Conservation (phyloP, 35 echinoderm and acorn worm species). For the Holothuria glaberrima region DNA sequence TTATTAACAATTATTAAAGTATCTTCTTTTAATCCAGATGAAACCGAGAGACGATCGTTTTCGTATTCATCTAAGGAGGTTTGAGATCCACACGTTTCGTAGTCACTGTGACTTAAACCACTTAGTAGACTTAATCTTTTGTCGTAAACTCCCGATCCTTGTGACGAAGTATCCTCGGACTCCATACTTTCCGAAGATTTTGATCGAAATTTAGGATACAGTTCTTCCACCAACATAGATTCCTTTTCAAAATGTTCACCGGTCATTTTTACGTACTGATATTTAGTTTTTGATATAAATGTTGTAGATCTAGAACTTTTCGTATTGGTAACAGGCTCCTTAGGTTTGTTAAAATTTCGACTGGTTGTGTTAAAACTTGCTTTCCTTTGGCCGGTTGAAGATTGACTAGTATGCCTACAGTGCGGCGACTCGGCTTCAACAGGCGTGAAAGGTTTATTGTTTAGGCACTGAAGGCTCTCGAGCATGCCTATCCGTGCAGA, state of each 20-base stretch:
- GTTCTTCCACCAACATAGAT: slow-evolving; percentile 24
- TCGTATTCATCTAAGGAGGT: slow-evolving; percentile 54
- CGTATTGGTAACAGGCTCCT: not conserved
- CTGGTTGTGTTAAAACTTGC: too few species aligned
- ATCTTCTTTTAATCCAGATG: slow-evolving; percentile 30
- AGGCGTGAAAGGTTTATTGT: slow-evolving; percentile 8
- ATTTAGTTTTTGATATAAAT: slow-evolving; percentile 47
- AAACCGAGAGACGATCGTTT: slow-evolving; percentile 14
- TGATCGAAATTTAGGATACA: slow-evolving; percentile 31
- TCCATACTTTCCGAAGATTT: slow-evolving; percentile 1
- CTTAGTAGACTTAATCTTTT: slow-evolving; percentile 36
- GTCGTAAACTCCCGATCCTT: slow-evolving; percentile 33
- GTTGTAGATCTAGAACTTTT: slow-evolving; percentile 5
- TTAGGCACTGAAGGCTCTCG: not conserved
- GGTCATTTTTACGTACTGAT: slow-evolving; percentile 49
- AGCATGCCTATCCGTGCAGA: slow-evolving; percentile 22
- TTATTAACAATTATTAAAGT: not conserved
- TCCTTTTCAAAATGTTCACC: slow-evolving; percentile 28
- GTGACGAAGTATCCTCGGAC: slow-evolving; percentile 33
- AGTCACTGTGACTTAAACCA: slow-evolving; percentile 51
- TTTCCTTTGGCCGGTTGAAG: too few species aligned
- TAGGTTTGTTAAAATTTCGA: not conserved
- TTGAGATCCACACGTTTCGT: slow-evolving; percentile 54
- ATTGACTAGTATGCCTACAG: too few species aligned
- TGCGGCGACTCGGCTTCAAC: not conserved